Evolutionary conservation across 2,113 vertebrate species (phyloP).

Genomic region (Hyperoodon ampullatus): DNA sequence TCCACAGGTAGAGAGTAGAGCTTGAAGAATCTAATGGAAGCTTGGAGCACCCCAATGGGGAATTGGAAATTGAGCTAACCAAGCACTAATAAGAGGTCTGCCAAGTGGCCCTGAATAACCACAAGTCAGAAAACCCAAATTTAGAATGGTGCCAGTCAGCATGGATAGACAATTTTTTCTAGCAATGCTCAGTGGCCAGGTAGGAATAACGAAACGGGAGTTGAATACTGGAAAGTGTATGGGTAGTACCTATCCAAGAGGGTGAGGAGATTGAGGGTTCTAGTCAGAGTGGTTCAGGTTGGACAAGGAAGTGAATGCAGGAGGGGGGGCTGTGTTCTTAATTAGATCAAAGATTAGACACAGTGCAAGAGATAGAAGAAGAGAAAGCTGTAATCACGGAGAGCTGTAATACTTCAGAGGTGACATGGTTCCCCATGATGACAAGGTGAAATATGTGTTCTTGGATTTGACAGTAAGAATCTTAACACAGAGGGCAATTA

Average conservation of each 20-base stretch:
- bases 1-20: background rate
- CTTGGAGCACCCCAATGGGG: background rate
- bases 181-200: background rate
- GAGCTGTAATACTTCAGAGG: background rate
- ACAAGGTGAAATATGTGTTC: conserved; percentile 48
- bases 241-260: background rate
- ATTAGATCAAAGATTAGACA: conserved; percentile 50
- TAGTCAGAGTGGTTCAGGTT: background rate
- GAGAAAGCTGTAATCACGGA: background rate
- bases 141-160: background rate
- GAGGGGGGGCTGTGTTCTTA: background rate
- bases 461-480: conserved; percentile 25
- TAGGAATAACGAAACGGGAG: conserved; percentile 26
- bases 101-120: background rate
- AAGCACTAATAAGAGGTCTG: background rate
- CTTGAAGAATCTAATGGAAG: conserved; percentile 21
- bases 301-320: conserved; percentile 26
- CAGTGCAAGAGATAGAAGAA: background rate
- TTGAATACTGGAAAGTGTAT: background rate
- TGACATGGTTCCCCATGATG: background rate
- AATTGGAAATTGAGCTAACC: conserved; percentile 1
- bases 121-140: conserved; percentile 37
- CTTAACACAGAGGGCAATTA: background rate
- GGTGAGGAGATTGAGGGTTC: background rate
- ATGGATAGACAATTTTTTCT: background rate